Evolutionary conservation across 1,140 invertebrate species (phyloP), one percentile per base, ranked within the genome.

Genomic region (Cyclina sinensis): DNA sequence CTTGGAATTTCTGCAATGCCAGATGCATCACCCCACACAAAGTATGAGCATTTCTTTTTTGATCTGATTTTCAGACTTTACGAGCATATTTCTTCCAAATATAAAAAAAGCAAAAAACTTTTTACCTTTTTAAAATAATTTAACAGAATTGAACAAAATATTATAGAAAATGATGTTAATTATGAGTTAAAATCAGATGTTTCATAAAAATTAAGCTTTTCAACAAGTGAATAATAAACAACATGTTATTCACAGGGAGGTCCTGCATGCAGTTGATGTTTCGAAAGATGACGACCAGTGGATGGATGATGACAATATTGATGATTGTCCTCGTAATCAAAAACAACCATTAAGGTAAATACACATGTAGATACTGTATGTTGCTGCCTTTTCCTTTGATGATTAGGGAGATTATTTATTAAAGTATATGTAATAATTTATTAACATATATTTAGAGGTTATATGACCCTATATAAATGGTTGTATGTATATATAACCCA

Each of bases 1-100:
- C 65, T 70, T 27, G 57, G 57, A n/a, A 27, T 59, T 16, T 59
- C 57, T 59, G 57, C 57, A 59, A 16, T 59, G 57, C 65, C 65
- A 35, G 65, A 70, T 70, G 27, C 65, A 70, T 70, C 65, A 70
- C 65, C 65, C 27, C 35, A 30, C 32, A 37, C 32, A 30, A 70
- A 70, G 65, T 70, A 70, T 70, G 65, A 62, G 57, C 24, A 62
- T 62, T 62, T 62, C 57, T 62, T 62, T 62, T 62, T 62, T 62
- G 5, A 62, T 62, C 57, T 62, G 7, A 62, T 62, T 62, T n/a
- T 62, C 57, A 62, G 57, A 62, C 57, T 27, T 62, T 62, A 62
- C 57, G n/a, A 62, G 57, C 57, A 7, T 62, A 62, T 62, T 62
- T 62, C 16, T 62, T 62, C 57, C 57, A n/a, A 62, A 62, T 18